These are phyloP conservation scores for Peromyscus polionotus DNA, from an alignment of 2,113 vertebrate species.

Conservation along the genomic window DNA sequence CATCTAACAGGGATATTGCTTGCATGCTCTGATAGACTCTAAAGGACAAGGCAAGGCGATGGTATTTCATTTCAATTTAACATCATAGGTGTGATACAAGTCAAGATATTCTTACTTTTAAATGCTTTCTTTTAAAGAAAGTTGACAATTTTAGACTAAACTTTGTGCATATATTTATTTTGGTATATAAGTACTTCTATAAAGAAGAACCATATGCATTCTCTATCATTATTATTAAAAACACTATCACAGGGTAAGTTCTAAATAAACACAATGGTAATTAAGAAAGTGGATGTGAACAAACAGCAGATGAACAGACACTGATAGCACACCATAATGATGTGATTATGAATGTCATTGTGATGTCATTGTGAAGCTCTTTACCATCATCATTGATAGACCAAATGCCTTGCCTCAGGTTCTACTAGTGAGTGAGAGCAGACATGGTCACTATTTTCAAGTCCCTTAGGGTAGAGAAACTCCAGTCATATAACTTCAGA, in stretches of 20 bases:
- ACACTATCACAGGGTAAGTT: background rate
- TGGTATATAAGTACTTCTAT: background rate
- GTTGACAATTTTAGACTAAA: background rate
- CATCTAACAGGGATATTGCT: constrained; percentile 46
- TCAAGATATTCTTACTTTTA: constrained; percentile 2
- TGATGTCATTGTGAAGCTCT: background rate
- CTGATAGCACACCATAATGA: background rate
- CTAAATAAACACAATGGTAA: background rate
- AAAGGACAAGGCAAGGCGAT: constrained; percentile 45
- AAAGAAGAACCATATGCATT: background rate
- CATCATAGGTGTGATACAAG: background rate
- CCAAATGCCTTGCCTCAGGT: background rate
- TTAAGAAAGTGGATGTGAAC: background rate
- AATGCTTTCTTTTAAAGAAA: constrained; percentile 34
- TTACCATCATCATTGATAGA: background rate
- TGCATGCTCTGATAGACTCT: constrained; percentile 60
- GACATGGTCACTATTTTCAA: background rate
- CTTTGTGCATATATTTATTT: background rate
- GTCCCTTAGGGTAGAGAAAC: background rate
- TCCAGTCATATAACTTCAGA: background rate
- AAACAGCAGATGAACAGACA: background rate
- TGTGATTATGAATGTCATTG: too few species aligned
- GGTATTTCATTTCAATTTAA: constrained; percentile 61
- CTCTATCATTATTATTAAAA: background rate
- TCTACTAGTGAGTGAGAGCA: background rate